Percentiles rank a stretch among this genome's conserved stretches.
These are phyloP conservation scores for Lysandra bellargus DNA, from an alignment of 2,888 invertebrate genomes.

Conservation along the genomic window DNA sequence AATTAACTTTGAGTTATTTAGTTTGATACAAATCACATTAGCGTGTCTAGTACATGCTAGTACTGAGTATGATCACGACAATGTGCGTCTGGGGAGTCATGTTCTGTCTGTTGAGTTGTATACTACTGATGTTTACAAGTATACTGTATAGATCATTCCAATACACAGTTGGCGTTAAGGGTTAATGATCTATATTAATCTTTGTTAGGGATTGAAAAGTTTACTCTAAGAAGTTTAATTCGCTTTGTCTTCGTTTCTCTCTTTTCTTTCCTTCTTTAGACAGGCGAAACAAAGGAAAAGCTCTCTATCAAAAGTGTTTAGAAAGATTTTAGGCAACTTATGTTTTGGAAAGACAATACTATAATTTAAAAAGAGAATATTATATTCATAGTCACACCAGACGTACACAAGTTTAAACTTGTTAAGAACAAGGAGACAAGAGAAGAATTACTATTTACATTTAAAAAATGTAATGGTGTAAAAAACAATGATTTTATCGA, in stretches of 20 bases:
- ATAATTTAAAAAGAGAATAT: background rate
- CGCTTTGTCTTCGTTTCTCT: background rate
- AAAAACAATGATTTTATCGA: background rate
- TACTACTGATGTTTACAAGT: slow-evolving; percentile 17
- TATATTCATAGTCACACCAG: background rate
- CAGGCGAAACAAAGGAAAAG: background rate
- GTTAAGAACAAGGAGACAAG: background rate
- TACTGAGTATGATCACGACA: background rate
- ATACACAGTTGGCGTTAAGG: background rate
- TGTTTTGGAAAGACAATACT: background rate
- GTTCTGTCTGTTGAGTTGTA: slow-evolving; percentile 7
- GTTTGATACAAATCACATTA: slow-evolving; percentile 1
- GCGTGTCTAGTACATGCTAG: background rate
- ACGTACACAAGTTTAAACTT: too few species aligned
- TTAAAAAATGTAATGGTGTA: background rate
- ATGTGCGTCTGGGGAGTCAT: slow-evolving; percentile 5
- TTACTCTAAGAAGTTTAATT: background rate
- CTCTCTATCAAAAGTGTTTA: background rate
- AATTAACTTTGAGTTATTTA: background rate
- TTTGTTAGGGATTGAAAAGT: background rate
- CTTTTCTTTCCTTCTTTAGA: too few species aligned
- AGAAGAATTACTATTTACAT: background rate
- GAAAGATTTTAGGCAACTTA: background rate
- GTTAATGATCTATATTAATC: background rate
- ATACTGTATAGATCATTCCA: background rate